Conservation (phyloP, 2,797 vertebrate species). For the Cyclura pinguis region DNA sequence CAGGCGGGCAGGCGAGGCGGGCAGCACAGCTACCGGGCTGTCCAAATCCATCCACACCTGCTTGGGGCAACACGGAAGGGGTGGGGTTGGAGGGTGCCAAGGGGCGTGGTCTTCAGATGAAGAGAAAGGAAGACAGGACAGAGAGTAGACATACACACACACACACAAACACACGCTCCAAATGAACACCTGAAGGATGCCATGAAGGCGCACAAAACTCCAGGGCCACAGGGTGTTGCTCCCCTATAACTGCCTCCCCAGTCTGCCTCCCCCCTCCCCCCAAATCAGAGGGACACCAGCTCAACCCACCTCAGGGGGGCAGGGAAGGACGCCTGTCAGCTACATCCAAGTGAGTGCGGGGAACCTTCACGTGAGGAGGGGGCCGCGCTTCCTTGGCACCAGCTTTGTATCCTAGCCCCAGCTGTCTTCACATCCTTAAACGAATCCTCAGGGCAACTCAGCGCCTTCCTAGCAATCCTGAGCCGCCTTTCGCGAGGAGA, state of each 20-base stretch:
- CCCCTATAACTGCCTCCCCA: not conserved
- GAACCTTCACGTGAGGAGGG: not conserved
- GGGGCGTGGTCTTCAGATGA: not conserved
- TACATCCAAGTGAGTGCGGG: not conserved
- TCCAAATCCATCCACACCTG: not conserved
- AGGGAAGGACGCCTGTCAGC: not conserved
- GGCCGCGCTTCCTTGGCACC: not conserved
- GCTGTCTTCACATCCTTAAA: too few relatives aligned
- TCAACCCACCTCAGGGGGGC: not conserved
- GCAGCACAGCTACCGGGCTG: not conserved
- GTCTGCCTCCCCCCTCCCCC: not conserved
- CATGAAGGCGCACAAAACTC: not conserved
- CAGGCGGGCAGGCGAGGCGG: not conserved
- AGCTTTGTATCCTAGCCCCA: not conserved
- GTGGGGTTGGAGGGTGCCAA: not conserved
- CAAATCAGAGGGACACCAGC: too few relatives aligned
- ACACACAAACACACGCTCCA: constrained; percentile 24
- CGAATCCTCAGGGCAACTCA: not conserved
- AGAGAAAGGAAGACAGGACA: constrained; percentile 14
- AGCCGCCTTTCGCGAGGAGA: not conserved
- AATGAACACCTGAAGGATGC: not conserved
- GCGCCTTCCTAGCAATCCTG: not conserved
- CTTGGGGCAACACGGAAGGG: not conserved
- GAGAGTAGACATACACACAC: too few relatives aligned
- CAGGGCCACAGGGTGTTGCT: not conserved